Base-by-base conservation (phyloP, 1,140 invertebrate genomes). In the Trichomalopsis sarcophagae region DNA sequence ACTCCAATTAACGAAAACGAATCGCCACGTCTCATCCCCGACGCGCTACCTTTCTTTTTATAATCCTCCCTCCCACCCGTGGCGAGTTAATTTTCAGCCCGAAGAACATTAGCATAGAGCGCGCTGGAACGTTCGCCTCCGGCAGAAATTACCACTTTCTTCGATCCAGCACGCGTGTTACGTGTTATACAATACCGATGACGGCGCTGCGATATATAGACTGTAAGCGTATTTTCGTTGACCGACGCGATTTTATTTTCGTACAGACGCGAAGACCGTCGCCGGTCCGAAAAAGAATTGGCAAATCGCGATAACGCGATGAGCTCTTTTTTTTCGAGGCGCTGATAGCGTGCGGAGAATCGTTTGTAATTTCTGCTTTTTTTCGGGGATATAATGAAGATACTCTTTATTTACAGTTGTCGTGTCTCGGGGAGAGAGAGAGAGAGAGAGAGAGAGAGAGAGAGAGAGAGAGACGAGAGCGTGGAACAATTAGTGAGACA, bases 141-240 rank as follows among this genome's bases (percentile, higher is more conserved):
- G 7, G 30, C 47, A 50, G 14, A 84, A 79, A 55, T 84, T 73
- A 84, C 10, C 40, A 79, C 76, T 84, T 73, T 71, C 82, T 69
- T 73, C 23, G 50, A 75, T 76, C 71, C 74, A 76, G 36, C 33
- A 40, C 74, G 11, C 36, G 74, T 0, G n/a, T 44, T 76, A 17
- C 50, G 6, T 78, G n/a, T 78, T 69, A 55, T 50, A 84, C 74
- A 82, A 76, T 47, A 17, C 1, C 62, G 33, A 77, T 78, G 82
- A 78, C 62, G 74, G 36, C 23, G 79, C 50, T 79, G 62, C 11
- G 47, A 50, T 50, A 17, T 50, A 77, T 50, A 77, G 33, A 71
- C 10, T 55, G 27, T 50, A 44, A 50, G 74, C 40, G 21, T 47
- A 76, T 76, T 76, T 76, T 76, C 36, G 40, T 76, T 36, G 27